phyloP scores from a whole-genome alignment of 1,140 invertebrate species.

The Drosophila seguyi region DNA sequence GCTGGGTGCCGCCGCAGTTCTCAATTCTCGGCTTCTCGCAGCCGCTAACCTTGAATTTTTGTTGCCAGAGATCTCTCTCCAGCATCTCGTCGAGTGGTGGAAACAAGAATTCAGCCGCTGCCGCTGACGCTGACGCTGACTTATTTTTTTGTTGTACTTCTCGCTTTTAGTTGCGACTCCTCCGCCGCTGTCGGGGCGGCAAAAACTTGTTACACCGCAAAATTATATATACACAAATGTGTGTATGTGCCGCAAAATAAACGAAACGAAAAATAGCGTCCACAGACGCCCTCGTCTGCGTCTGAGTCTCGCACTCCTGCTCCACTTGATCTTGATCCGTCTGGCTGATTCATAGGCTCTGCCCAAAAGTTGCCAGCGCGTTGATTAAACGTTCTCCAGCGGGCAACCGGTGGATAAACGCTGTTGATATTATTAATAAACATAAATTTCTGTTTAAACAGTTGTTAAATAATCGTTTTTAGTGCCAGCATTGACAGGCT shows the following conservation, averaged over 20 bases:
- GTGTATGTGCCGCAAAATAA: conserved; percentile 26
- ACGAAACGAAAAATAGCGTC: conserved; percentile 50
- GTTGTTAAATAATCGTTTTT: conserved; percentile 78
- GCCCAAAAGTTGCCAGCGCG: conserved; percentile 46
- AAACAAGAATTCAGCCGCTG: conserved; percentile 73
- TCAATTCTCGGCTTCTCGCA: conserved; percentile 40
- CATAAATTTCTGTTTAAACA: conserved; percentile 79
- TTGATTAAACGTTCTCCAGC: conserved; percentile 67
- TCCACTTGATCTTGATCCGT: conserved; percentile 68
- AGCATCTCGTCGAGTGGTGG: conserved; percentile 70
- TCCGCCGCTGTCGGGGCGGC: conserved; percentile 66
- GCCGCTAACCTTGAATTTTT: conserved; percentile 78
- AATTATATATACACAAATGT: conserved; percentile 55
- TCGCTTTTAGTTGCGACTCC: conserved; percentile 61
- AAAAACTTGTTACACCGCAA: conserved; percentile 80
- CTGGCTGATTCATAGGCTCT: conserved; percentile 74
- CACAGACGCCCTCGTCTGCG: conserved; percentile 54
- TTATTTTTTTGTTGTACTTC: conserved; percentile 35
- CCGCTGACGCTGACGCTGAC: neutral
- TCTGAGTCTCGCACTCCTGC: conserved; percentile 28
- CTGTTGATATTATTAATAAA: conserved; percentile 82
- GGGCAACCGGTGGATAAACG: conserved; percentile 24
- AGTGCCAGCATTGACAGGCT: conserved; percentile 63
- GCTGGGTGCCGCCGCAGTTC: conserved; percentile 29
- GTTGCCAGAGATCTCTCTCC: conserved; percentile 33